These are phyloP conservation scores for Apolygus lucorum DNA, from an alignment of 1,140 invertebrate genomes.

Conservation along the genomic window DNA sequence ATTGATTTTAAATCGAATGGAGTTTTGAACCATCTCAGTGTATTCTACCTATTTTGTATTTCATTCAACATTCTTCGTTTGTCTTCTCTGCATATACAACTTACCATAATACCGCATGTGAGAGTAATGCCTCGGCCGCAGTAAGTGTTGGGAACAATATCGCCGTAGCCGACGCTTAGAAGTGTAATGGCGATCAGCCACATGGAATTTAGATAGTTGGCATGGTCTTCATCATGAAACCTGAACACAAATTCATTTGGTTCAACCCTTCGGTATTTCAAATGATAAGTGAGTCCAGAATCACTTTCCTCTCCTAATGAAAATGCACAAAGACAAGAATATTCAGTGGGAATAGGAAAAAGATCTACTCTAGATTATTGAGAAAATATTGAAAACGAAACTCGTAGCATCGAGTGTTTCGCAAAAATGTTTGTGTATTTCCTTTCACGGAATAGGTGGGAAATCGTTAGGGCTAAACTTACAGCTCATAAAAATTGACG, in stretches of 20 bases:
- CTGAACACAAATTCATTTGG: conserved; percentile 43
- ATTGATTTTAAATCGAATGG: too few species aligned
- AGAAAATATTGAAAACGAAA: too few species aligned
- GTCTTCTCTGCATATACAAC: conserved; percentile 45
- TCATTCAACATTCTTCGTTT: too few species aligned
- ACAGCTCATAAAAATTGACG: not conserved
- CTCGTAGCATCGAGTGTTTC: too few species aligned
- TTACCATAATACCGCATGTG: conserved; percentile 87
- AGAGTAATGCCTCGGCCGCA: conserved; percentile 85
- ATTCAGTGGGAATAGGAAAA: not conserved
- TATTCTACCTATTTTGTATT: too few species aligned
- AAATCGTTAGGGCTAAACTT: too few species aligned
- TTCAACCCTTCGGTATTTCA: not conserved
- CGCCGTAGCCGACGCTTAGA: conserved; percentile 69
- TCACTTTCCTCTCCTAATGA: too few species aligned
- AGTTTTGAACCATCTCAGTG: not conserved
- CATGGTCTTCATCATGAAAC: conserved; percentile 78
- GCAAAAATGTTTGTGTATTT: too few species aligned
- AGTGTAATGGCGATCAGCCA: conserved; percentile 88
- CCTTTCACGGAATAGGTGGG: too few species aligned
- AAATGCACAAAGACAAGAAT: not conserved
- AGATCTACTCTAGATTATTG: too few species aligned
- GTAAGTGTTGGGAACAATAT: conserved; percentile 91
- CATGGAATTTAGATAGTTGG: conserved; percentile 85
- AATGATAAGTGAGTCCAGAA: not conserved